These are phyloP conservation scores for Isaurus tuberculatus DNA, from an alignment of 92 coral and sea anemone genomes.

Conservation along the genomic window DNA sequence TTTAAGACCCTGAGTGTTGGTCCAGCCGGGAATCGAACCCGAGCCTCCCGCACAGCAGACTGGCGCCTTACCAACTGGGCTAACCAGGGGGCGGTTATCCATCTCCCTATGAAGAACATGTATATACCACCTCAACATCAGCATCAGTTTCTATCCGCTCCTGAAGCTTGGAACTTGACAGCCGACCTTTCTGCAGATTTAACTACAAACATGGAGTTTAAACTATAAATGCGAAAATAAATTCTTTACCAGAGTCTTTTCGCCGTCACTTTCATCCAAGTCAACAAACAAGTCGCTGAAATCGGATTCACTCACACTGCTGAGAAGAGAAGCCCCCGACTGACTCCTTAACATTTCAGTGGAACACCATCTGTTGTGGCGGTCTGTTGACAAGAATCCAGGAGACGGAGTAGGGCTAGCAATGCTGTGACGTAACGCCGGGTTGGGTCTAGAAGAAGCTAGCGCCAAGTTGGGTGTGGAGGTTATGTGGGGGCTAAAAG, in stretches of 20 bases:
- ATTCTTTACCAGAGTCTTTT: constrained; percentile 34
- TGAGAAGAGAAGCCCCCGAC: constrained; percentile 37
- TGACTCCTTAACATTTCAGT: constrained; percentile 34
- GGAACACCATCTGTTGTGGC: constrained; percentile 11
- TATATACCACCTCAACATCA: too few species aligned
- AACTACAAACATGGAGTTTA: too few species aligned
- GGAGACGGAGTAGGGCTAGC: neutral
- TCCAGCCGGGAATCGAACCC: too few species aligned
- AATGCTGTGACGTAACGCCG: constrained; percentile 16
- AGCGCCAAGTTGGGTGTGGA: constrained; percentile 43
- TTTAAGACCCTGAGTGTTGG: too few species aligned
- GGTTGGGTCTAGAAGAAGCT: constrained; percentile 13
- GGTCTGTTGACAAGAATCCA: neutral
- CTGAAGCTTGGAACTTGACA: too few species aligned
- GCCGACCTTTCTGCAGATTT: too few species aligned
- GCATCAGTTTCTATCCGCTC: too few species aligned
- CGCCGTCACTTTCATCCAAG: constrained; percentile 37
- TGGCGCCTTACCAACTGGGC: too few species aligned
- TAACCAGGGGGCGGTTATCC: too few species aligned
- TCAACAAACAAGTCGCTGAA: constrained; percentile 43
- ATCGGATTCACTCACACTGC: constrained; percentile 39
- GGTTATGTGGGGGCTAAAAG: constrained; percentile 39
- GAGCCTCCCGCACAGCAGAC: too few species aligned
- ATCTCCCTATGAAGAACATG: too few species aligned
- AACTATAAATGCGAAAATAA: too few species aligned